phyloP scores from a whole-genome alignment of 2,888 invertebrate genomes.

The Mantis religiosa region DNA sequence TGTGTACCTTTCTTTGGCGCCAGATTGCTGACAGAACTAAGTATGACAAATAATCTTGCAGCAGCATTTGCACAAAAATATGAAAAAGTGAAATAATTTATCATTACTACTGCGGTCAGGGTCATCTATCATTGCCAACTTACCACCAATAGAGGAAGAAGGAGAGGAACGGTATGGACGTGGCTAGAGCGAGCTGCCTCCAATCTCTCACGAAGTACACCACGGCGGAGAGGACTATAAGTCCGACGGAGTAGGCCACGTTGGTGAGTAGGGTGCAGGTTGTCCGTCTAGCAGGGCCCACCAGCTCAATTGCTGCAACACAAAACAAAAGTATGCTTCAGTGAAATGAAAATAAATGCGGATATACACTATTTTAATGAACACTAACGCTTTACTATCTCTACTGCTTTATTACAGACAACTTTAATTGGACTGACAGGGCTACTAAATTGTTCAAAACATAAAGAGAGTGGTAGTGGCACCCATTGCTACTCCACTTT shows the following conservation, averaged over 20 bases:
- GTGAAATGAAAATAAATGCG: no score
- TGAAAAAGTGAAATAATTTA: not conserved
- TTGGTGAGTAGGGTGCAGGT: constrained; percentile 76
- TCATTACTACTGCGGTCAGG: not conserved
- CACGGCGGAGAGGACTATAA: constrained; percentile 66
- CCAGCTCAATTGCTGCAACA: constrained; percentile 70
- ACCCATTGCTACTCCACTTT: no score
- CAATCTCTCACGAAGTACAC: constrained; percentile 76
- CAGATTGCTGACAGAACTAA: not conserved
- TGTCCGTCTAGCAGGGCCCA: constrained; percentile 71
- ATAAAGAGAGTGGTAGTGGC: no score
- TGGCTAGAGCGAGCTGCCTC: constrained; percentile 70
- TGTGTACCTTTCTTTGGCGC: not conserved
- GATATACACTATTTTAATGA: no score
- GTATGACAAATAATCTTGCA: not conserved
- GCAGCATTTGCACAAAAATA: not conserved
- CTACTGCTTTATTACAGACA: no score
- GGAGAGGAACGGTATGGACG: constrained; percentile 70
- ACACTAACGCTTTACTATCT: no score
- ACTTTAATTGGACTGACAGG: no score
- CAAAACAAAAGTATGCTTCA: constrained; percentile 1
- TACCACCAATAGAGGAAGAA: constrained; percentile 70
- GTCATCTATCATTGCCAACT: constrained; percentile 30
- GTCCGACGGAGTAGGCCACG: constrained; percentile 73
- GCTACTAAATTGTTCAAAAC: no score